phyloP scores from a whole-genome alignment of 2,113 vertebrate genomes.

The Anolis sagrei region DNA sequence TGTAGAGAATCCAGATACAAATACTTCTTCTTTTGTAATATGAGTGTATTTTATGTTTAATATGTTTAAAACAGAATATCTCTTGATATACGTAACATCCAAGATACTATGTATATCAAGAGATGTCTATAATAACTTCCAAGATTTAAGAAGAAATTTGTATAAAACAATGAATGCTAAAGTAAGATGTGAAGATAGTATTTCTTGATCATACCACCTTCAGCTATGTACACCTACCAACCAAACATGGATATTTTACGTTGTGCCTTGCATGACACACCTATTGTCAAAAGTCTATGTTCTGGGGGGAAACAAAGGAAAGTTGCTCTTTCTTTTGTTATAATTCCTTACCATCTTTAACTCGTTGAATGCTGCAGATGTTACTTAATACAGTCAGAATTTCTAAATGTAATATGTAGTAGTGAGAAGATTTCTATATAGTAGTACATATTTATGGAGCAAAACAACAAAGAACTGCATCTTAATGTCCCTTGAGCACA shows the following conservation, averaged over 20 bases:
- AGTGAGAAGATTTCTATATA: background rate
- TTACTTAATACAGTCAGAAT: slow-evolving; percentile 36
- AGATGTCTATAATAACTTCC: background rate
- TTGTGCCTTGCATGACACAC: slow-evolving; percentile 25
- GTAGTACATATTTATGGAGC: background rate
- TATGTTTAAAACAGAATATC: background rate
- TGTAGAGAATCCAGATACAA: background rate
- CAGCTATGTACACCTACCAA: background rate
- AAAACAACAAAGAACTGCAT: background rate
- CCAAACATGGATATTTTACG: slow-evolving; percentile 41
- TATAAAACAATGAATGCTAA: background rate
- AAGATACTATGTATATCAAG: too few species aligned
- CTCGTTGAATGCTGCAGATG: slow-evolving; percentile 66
- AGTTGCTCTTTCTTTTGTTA: slow-evolving; percentile 71
- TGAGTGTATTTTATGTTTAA: background rate
- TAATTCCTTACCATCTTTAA: slow-evolving; percentile 70
- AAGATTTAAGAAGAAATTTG: background rate
- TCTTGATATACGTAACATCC: background rate
- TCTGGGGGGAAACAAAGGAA: slow-evolving; percentile 72
- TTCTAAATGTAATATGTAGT: slow-evolving; percentile 26
- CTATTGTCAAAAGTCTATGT: slow-evolving; percentile 41
- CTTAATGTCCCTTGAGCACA: background rate
- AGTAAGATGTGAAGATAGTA: slow-evolving; percentile 4
- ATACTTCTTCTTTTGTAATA: slow-evolving; percentile 29
- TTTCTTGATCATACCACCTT: background rate